Evolutionary conservation across 2,888 invertebrate species (phyloP), one percentile per base, ranked within the genome.

Genomic region (Agrochola macilenta): DNA sequence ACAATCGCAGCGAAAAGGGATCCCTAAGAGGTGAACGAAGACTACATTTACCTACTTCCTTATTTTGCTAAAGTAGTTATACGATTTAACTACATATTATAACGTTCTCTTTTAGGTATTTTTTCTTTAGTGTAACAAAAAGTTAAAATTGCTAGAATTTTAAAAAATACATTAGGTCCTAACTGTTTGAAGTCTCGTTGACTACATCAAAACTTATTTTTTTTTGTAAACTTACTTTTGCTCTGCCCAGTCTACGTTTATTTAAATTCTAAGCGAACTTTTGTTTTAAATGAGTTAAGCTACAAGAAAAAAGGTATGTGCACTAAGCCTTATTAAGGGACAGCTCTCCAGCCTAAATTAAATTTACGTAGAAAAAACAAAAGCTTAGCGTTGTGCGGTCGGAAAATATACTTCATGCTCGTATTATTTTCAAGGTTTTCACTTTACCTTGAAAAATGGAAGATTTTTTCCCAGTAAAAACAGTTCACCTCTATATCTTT

Each of bases 1-100:
- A 93, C 92, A 94, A 93, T 92, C 90, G 91, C 82, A 81, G 89
- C 78, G 83, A 85, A 89, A 89, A 90, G 83, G 87, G 86, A 60
- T 74, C 66, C 69, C 73, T 58, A 30, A 71, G 69, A 64, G 54
- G 52, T 49, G 75, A 71, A 72, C 35, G 63, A 64, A 81, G 74
- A 69, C 61, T 79, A 63, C n/a, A n/a, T n/a, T n/a, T 30, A 68
- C 8, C 30, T 60, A n/a, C 49, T 30, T 49, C 23, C 17, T 76
- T 66, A 65, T 69, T 79, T 78, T 69, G 20, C 26, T 74, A 57
- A 64, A 81, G 26, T 69, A 75, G 64, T 69, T 69, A 30, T 49
- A 9, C 17, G 30, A 61, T 77, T 46, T 46, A 65, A 46, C 14
- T 54, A 58, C 12, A 58, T 76, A 35, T 35, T 63, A 57, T 79